These are phyloP conservation scores for Gymnocheta viridis DNA, from an alignment of 2,888 invertebrate genomes.

Conservation along the genomic window DNA sequence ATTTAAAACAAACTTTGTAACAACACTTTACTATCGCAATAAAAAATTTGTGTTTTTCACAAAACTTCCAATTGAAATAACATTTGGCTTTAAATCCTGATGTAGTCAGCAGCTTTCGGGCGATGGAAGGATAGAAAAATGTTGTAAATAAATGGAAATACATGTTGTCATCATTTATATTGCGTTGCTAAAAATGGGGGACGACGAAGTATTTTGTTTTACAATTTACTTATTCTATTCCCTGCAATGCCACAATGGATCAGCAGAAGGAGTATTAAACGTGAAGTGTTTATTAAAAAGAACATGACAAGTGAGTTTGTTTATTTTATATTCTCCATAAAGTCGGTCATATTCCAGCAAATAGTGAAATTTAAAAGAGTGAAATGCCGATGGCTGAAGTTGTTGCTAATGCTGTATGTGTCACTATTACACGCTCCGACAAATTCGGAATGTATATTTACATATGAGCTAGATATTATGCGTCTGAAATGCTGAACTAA, in stretches of 20 bases:
- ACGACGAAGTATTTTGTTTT: slow-evolving; percentile 18
- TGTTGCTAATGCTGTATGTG: no score
- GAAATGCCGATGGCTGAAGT: no score
- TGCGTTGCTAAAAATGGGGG: neutral
- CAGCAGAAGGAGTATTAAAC: neutral
- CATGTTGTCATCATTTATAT: slow-evolving; percentile 19
- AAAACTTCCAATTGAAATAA: neutral
- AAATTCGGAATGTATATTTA: no score
- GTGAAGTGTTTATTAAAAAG: slow-evolving; percentile 1
- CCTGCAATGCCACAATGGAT: neutral
- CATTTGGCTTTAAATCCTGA: neutral
- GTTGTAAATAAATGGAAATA: slow-evolving; percentile 23
- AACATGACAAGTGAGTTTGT: slow-evolving; percentile 49
- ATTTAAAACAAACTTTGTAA: neutral
- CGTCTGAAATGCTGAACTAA: no score
- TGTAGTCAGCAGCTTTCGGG: slow-evolving; percentile 1
- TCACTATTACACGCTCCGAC: no score
- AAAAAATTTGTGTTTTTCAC: neutral
- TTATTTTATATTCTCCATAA: slow-evolving; percentile 11
- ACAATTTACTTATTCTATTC: slow-evolving; percentile 2
- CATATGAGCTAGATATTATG: no score
- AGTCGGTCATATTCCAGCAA: neutral
- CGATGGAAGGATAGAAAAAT: slow-evolving; percentile 26
- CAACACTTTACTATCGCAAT: neutral
- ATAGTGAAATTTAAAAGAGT: neutral